Percentiles rank a stretch among this genome's conserved stretches.
phyloP scores from a whole-genome alignment of 2,113 vertebrate species.

The Corythoichthys haematopterus region DNA sequence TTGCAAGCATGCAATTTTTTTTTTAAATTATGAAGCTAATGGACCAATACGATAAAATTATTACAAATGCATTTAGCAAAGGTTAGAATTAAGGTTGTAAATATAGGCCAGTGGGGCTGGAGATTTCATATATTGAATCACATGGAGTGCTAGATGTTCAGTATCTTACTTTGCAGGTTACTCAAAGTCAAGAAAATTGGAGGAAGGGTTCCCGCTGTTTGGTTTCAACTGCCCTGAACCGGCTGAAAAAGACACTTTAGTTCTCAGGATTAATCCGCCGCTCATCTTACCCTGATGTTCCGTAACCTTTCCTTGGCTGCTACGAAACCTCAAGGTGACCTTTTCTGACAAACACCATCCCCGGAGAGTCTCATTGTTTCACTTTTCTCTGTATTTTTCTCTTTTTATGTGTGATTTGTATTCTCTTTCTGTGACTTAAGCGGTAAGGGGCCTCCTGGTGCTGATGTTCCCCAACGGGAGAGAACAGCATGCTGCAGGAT shows the following conservation, averaged over 20 bases:
- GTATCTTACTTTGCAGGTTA: too few relatives aligned
- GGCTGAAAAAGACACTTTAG: conserved; percentile 14
- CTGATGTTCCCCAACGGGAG: not conserved
- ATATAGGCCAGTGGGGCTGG: too few relatives aligned
- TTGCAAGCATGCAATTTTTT: too few relatives aligned
- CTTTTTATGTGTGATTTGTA: conserved; percentile 6
- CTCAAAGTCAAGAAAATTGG: not conserved
- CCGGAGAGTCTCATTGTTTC: not conserved
- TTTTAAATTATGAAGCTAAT: too few relatives aligned
- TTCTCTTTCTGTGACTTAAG: conserved; percentile 44
- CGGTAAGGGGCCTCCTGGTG: conserved; percentile 24
- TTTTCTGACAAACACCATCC: not conserved
- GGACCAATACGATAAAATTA: too few relatives aligned
- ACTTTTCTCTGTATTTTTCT: conserved; percentile 30
- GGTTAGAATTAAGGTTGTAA: too few relatives aligned
- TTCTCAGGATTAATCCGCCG: not conserved
- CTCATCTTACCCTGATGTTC: conserved; percentile 4
- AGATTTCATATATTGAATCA: too few relatives aligned
- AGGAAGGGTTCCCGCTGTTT: not conserved
- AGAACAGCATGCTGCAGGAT: not conserved
- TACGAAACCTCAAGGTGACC: not conserved
- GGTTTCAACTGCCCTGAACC: not conserved
- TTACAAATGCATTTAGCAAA: too few relatives aligned
- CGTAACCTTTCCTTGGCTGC: conserved; percentile 13
- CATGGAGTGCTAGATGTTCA: too few relatives aligned